Conservation (phyloP, 2,113 vertebrate species). For the Smithornis capensis region DNA sequence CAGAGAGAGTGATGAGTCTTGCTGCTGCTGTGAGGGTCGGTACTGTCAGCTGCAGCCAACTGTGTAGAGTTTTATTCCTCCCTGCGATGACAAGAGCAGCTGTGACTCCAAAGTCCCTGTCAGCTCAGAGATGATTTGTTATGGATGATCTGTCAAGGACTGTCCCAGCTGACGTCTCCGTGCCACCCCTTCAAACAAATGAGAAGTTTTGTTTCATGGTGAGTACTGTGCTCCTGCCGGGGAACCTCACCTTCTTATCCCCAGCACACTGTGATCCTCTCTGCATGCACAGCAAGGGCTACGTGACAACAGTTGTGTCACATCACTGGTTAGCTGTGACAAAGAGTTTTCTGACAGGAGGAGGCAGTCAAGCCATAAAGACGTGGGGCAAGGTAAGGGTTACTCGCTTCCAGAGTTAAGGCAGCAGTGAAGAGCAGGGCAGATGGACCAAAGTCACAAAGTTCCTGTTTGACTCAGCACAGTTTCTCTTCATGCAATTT, state of each 20-base stretch:
- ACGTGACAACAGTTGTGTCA: rapidly evolving
- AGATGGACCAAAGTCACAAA: not conserved
- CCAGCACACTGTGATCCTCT: not conserved
- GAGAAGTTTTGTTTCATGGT: not conserved
- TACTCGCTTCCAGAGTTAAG: not conserved
- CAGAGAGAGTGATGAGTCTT: not conserved
- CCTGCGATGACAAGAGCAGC: not conserved
- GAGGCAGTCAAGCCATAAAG: not conserved
- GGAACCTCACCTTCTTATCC: not conserved
- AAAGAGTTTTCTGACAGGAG: not conserved
- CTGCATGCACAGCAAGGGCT: not conserved
- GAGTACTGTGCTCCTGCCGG: rapidly evolving
- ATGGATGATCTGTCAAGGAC: not conserved
- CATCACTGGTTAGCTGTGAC: not conserved
- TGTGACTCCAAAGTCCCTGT: not conserved
- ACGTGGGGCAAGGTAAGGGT: not conserved
- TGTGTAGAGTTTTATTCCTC: not conserved
- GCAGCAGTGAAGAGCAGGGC: not conserved
- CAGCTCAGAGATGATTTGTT: not conserved
- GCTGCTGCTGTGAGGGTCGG: not conserved
- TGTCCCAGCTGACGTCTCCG: not conserved
- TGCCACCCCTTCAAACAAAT: not conserved
- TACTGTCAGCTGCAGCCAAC: not conserved
- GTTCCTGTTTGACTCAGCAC: not conserved
- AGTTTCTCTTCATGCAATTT: not conserved